Conservation (phyloP, 2,888 invertebrate species). For the Exocentrus adspersus region DNA sequence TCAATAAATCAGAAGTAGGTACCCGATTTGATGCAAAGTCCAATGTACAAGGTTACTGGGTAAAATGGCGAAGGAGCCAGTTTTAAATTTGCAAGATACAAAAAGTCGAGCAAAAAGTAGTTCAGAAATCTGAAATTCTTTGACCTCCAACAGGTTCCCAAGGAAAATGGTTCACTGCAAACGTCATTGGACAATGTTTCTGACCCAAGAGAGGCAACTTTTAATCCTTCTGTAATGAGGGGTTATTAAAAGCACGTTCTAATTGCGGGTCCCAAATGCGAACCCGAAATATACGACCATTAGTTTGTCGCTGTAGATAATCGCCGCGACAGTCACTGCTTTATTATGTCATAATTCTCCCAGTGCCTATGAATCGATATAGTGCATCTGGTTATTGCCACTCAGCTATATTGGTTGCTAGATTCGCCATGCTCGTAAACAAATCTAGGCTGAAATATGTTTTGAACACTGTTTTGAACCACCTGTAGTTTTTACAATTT, state of each 20-base stretch:
- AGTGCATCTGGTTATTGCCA: background rate
- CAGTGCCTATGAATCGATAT: background rate
- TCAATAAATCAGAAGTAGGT: too few relatives aligned
- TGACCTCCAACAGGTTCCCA: too few relatives aligned
- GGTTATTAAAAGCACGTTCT: background rate
- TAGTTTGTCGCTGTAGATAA: slow-evolving; percentile 24
- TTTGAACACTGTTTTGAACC: background rate
- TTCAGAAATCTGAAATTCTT: too few relatives aligned
- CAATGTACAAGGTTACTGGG: too few relatives aligned
- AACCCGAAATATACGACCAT: slow-evolving; percentile 20
- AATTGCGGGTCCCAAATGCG: slow-evolving; percentile 2
- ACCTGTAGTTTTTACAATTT: background rate
- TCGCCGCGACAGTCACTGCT: slow-evolving; percentile 13
- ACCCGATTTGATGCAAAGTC: too few relatives aligned
- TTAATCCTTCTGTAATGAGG: slow-evolving; percentile 6
- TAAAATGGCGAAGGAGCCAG: too few relatives aligned
- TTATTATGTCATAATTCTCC: slow-evolving; percentile 17
- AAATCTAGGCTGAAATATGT: background rate
- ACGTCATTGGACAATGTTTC: too few relatives aligned
- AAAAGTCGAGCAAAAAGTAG: too few relatives aligned
- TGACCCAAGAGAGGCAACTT: slow-evolving; percentile 1
- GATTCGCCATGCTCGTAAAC: background rate
- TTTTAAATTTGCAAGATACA: too few relatives aligned
- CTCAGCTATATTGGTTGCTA: background rate
- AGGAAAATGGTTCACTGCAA: too few relatives aligned